Evolutionary conservation across 2,888 invertebrate genomes (phyloP).

Genomic region (Anaspis maculata): DNA sequence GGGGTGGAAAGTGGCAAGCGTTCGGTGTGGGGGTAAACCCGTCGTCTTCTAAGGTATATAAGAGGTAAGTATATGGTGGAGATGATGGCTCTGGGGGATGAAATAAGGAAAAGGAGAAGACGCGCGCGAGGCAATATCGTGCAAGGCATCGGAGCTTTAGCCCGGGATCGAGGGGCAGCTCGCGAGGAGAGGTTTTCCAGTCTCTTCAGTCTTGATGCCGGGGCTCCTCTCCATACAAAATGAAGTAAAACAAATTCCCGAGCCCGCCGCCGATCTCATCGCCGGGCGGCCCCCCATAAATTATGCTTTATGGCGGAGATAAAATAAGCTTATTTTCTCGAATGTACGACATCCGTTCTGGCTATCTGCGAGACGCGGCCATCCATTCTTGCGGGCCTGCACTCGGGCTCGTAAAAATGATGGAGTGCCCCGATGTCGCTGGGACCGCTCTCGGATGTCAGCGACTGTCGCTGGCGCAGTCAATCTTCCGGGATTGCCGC

Average conservation of each 20-base stretch:
- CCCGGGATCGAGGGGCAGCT: no score
- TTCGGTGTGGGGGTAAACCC: conserved; percentile 27
- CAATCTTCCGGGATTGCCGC: conserved; percentile 9
- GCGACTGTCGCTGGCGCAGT: conserved; percentile 16
- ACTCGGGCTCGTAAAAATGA: conserved; percentile 33
- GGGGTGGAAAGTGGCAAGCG: conserved; percentile 36
- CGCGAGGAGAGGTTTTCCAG: no score
- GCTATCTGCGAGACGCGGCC: conserved; percentile 35
- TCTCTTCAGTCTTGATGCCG: conserved; percentile 25
- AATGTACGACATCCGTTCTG: conserved; percentile 41
- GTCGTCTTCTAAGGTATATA: no score
- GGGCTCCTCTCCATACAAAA: conserved; percentile 33
- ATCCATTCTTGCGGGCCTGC: conserved; percentile 29
- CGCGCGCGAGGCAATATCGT: conserved; percentile 33
- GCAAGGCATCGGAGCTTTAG: no score
- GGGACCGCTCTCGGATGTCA: conserved; percentile 20
- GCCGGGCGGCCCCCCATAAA: conserved; percentile 37
- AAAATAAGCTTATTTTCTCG: conserved; percentile 44
- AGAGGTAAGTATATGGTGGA: no score
- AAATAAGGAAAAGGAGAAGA: no score
- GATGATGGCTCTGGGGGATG: conserved; percentile 31
- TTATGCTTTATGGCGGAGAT: conserved; percentile 42
- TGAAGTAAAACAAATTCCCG: conserved; percentile 35
- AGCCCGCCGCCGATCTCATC: conserved; percentile 32
- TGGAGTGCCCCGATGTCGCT: conserved; percentile 24